Percentiles rank a stretch among this genome's conserved stretches.
phyloP scores from a whole-genome alignment of 2,113 vertebrate species.

The Taurulus bubalis region DNA sequence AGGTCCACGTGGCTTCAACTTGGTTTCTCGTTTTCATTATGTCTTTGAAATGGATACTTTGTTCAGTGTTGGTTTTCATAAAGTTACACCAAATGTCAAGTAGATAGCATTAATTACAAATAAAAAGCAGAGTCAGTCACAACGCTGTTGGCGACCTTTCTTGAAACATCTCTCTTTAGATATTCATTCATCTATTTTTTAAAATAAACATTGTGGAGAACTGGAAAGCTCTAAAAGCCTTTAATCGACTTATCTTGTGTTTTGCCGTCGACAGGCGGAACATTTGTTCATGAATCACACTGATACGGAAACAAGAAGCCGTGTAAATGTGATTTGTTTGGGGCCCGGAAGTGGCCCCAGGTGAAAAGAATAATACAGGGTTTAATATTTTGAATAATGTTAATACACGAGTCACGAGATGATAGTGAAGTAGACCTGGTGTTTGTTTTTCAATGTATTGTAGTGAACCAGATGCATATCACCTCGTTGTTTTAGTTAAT shows the following conservation, averaged over 20 bases:
- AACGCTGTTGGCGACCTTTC: background rate
- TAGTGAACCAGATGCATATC: background rate
- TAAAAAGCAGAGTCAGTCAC: constrained; percentile 1
- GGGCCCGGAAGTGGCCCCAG: constrained; percentile 43
- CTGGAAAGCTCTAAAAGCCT: constrained; percentile 42
- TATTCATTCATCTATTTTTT: constrained; percentile 18
- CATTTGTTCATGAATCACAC: constrained; percentile 52
- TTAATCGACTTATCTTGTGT: constrained; percentile 60
- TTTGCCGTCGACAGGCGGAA: constrained; percentile 54
- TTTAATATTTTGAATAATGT: constrained; percentile 42
- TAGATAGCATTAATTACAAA: constrained; percentile 7
- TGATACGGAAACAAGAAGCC: constrained; percentile 49
- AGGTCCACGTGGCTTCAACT: background rate
- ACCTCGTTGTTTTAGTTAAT: constrained; percentile 1
- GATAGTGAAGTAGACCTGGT: constrained; percentile 3
- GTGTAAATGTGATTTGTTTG: constrained; percentile 61
- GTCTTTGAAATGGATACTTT: background rate
- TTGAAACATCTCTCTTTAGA: background rate
- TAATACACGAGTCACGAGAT: constrained; percentile 36
- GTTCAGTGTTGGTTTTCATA: background rate
- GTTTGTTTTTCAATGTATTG: background rate
- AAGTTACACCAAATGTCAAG: constrained; percentile 2
- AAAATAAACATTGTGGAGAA: constrained; percentile 23
- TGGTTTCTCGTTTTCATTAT: background rate
- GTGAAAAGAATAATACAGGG: constrained; percentile 41